phyloP scores from a whole-genome alignment of 2,113 vertebrate genomes.

The Alexandromys fortis region DNA sequence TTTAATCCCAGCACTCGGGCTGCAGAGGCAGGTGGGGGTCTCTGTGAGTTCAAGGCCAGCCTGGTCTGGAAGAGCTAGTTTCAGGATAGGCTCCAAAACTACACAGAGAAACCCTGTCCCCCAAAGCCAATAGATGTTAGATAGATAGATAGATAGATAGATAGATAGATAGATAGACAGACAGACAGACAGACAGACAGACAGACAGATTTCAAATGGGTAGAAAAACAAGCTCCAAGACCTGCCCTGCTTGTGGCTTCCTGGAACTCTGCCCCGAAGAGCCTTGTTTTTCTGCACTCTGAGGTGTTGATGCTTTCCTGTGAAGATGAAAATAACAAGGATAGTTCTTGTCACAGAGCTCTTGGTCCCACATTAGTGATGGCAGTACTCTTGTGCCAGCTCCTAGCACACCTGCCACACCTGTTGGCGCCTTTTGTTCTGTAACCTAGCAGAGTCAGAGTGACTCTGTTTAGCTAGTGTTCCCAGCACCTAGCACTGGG shows the following conservation, averaged over 20 bases:
- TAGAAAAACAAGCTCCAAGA: neutral
- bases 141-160: too few relatives aligned
- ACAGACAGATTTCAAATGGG: neutral
- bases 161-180: too few relatives aligned
- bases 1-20: too few relatives aligned
- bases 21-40: too few relatives aligned
- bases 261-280: neutral
- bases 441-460: neutral
- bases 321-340: neutral
- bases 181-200: too few relatives aligned
- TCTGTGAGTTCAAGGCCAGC: too few relatives aligned
- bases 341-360: neutral
- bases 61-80: too few relatives aligned
- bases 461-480: neutral
- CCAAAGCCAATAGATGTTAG: too few relatives aligned
- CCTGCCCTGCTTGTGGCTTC: neutral
- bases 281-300: neutral
- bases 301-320: neutral
- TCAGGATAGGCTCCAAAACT: too few relatives aligned
- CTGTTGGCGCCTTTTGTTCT: neutral
- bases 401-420: neutral
- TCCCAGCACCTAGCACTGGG: neutral
- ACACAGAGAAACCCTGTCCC: too few relatives aligned
- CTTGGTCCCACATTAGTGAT: neutral
- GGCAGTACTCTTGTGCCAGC: neutral